Conservation (phyloP, 2,797 vertebrate genomes). For the Hybognathus amarus region DNA sequence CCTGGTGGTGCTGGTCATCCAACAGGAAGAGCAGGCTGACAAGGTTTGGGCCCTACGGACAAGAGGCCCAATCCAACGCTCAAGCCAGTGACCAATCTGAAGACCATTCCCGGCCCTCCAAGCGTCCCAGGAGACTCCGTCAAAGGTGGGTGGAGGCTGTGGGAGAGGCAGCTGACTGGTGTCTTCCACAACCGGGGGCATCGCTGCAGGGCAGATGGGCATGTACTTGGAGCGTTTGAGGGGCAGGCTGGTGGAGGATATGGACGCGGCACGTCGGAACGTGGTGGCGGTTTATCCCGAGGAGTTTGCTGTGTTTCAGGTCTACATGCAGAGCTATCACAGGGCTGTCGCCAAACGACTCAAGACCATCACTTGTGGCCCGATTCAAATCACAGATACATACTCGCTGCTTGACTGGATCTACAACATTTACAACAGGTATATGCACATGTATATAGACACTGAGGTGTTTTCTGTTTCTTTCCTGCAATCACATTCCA, state of each 20-base stretch:
- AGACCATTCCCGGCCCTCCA: slow-evolving; percentile 59
- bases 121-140: slow-evolving; percentile 78
- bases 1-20: slow-evolving; percentile 86
- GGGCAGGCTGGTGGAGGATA: slow-evolving; percentile 82
- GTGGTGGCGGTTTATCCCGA: slow-evolving; percentile 88
- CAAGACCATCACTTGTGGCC: slow-evolving; percentile 74
- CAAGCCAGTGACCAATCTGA: slow-evolving; percentile 39
- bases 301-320: slow-evolving; percentile 83
- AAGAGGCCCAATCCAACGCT: slow-evolving; percentile 66
- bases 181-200: slow-evolving; percentile 80
- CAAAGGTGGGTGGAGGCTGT: slow-evolving; percentile 85
- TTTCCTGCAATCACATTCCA: slow-evolving; percentile 36
- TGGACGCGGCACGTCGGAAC: slow-evolving; percentile 83
- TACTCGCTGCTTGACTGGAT: slow-evolving; percentile 92
- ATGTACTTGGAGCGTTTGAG: slow-evolving; percentile 83
- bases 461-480: slow-evolving; percentile 20
- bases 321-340: slow-evolving; percentile 91
- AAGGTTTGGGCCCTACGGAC: slow-evolving; percentile 72
- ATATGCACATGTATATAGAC: not conserved
- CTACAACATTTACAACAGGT: slow-evolving; percentile 93
- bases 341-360: slow-evolving; percentile 83
- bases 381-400: slow-evolving; percentile 84
- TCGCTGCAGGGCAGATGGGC: slow-evolving; percentile 80
- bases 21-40: slow-evolving; percentile 89
- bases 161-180: slow-evolving; percentile 81